Base-by-base conservation (phyloP, 2,797 vertebrate species). In the Neopelma chrysocephalum region DNA sequence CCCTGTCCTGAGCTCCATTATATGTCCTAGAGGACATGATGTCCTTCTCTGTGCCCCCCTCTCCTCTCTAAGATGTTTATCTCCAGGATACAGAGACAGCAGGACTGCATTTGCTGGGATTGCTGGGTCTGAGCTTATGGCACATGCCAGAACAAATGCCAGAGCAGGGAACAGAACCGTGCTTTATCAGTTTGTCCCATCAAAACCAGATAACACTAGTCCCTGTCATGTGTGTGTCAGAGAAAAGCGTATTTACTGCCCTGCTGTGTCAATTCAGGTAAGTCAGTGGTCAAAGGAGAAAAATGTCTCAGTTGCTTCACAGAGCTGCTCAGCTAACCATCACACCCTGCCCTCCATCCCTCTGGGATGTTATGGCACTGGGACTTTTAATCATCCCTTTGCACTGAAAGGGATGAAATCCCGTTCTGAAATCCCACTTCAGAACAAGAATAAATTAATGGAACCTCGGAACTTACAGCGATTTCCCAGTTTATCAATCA, bases 401-500 rank as follows among this genome's bases (percentile, higher is more conserved):
- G 29, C 58, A 56, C 34, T 26, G 45, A 45, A 57, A 81, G 17
- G 69, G n/a, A n/a, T n/a, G n/a, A n/a, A n/a, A n/a, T n/a, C n/a
- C n/a, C n/a, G n/a, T n/a, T n/a, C 32, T 64, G 60, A 53, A 89
- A 62, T 47, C 42, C 32, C 56, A 48, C 45, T 82, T 62, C 12
- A 57, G 68, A 23, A 36, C 17, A 69, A 60, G 29, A 65, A 57
- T 5, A 76, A 73, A 77, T 48, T 8, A 16, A 60, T 10, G 2
- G 5, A 22, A 45, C 29, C 15, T 27, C 48, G 62, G 50, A 68
- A 98, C 98, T 98, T 94, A 99, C 98, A 98, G 96, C 97, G 87
- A 83, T 99, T 99, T 96, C 98, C 98, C 69, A 98, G 93, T 82
- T 99, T 99, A 95, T 99, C 98, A 42, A 98, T 98, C 54, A 99